These are phyloP conservation scores for Diadromus collaris DNA, from an alignment of 2,888 invertebrate genomes.

Conservation along the genomic window DNA sequence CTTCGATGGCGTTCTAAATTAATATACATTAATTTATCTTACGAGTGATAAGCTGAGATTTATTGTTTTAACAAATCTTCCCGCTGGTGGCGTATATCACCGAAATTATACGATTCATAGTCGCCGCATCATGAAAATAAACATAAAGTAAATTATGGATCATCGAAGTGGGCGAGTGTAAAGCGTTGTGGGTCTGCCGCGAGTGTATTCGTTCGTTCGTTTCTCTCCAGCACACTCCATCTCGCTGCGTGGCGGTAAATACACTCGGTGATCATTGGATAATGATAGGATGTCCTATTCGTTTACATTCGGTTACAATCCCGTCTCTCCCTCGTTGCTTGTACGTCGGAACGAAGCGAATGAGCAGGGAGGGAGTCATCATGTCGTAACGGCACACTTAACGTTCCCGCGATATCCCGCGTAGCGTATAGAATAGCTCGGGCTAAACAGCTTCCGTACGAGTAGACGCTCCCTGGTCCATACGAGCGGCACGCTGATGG, in stretches of 20 bases:
- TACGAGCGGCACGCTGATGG: conserved; percentile 21
- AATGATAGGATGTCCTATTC: conserved; percentile 77
- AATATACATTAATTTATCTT: neutral
- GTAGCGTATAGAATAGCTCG: conserved; percentile 35
- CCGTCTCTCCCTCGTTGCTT: conserved; percentile 65
- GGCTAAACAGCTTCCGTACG: conserved; percentile 54
- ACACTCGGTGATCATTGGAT: conserved; percentile 75
- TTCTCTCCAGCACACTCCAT: conserved; percentile 35
- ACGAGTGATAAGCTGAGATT: neutral
- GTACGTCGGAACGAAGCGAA: conserved; percentile 45
- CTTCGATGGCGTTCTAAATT: too few species aligned
- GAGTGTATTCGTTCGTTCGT: conserved; percentile 13
- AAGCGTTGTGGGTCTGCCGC: neutral
- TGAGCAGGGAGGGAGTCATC: conserved; percentile 47
- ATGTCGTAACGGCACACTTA: conserved; percentile 43
- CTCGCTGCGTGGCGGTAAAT: conserved; percentile 65
- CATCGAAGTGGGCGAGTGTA: neutral
- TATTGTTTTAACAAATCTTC: neutral
- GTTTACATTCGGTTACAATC: conserved; percentile 72
- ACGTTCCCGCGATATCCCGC: conserved; percentile 43
- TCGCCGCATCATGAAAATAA: neutral
- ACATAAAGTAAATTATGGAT: neutral
- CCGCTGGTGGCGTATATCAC: neutral
- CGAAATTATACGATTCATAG: neutral
- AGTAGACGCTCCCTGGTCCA: conserved; percentile 19